Evolutionary conservation across 2,797 vertebrate species (phyloP), one percentile per base, ranked within the genome.

Genomic region (Sebastiscus tertius): DNA sequence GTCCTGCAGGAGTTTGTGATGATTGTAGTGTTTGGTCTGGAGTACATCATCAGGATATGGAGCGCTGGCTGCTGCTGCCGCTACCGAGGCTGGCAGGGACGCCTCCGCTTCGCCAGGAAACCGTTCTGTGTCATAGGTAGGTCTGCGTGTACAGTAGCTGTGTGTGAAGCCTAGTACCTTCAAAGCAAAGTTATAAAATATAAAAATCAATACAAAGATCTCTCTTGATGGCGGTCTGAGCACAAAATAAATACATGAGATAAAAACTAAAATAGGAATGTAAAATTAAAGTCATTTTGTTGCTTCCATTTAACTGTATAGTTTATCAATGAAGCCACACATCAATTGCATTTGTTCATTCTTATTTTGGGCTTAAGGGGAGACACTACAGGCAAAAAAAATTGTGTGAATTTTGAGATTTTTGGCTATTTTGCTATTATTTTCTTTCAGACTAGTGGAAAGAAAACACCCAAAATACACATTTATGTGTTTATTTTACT

Each of bases 21-120:
- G 98, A 99, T 99, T 87, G 98, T 99, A 84, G 97, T 99, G 93
- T 99, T 99, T 92, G 99, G 99, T 89, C 96, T 99, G 95, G 99
- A 99, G 93, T 99, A 99, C 94, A 98, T 99, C 92, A 96, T 99
- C 91, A 97, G 99, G 81, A 98, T 99, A 93, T 99, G 99, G 99
- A 98, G 98, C 56, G 97, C 99, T 9, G 99, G 99, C 75, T 99
- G 98, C 96, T 99, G 99, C 87, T 99, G 98, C 92, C 98, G 98
- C 34, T 99, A 99, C 84, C 94, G 99, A 92, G 99, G 99, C 95
- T 99, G 98, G 99, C 98, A 98, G 89, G 99, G 98, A 90, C 97
- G 99, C 77, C 93, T 99, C 76, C 97, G 99, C 86, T 99, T 99
- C 72, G 97, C 98, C 61, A 96, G 98, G 87, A 99, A 99, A 77